Base-by-base conservation (phyloP, 2,113 vertebrate genomes). In the Chloropsis hardwickii region DNA sequence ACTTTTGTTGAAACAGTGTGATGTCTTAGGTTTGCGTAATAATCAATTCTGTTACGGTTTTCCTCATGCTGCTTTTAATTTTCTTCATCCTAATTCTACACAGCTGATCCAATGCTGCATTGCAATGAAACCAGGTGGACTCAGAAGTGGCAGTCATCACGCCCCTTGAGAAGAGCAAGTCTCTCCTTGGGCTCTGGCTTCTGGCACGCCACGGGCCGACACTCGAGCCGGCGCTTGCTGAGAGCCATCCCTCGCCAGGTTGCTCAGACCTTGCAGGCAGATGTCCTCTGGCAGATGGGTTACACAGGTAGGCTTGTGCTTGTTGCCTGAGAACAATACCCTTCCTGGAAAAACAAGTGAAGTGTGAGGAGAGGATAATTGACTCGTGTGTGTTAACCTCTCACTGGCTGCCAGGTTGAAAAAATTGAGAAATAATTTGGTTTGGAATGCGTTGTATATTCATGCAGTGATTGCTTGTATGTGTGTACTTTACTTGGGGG, bases 211-310 rank as follows among this genome's bases (percentile, higher is more conserved):
- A 99, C 99, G 0, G 99, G 99, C 12, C 98, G 99, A 28, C 99
- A 99, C 96, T 99, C 99, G 1, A 99, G 99, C 95, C 96, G 99
- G 19, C 99, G 99, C 15, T 92, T 99, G 86, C 98, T 99, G 37
- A 98, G 99, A 16, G 99, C 99, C 62, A 99, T 99, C 81, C 99
- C 99, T 5, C 98, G 99, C 58, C 99, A 99, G 40, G 99, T 99
- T 0, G 99, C 99, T 37, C 99, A 99, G 98, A 99, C 99, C 40
- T 96, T 99, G 92, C 99, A 99, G 97, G 99, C 99, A 1, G 99
- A 99, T 4, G 99, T 99, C 20, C 98, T 99, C 51, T 99, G 99
- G 99, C 99, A 99, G 96, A 99, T 99, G 99, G 99, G 99, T 65
- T 99, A 99, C 94, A 99, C 99, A 47, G 99, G 99, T 99, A 40